These are phyloP conservation scores for Agrochola macilenta DNA, from an alignment of 2,888 invertebrate genomes.

Conservation along the genomic window DNA sequence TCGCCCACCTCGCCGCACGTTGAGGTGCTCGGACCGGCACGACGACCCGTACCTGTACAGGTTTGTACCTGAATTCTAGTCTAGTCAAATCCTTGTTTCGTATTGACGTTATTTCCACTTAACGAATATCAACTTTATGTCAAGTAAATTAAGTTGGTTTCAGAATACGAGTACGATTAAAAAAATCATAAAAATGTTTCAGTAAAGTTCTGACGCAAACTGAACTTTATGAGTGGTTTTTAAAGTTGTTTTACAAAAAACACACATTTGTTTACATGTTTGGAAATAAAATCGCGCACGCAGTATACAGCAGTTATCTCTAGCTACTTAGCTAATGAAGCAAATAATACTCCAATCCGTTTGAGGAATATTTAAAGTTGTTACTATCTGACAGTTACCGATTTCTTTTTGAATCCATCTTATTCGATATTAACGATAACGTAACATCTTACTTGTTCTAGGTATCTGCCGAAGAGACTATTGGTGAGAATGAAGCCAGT, in stretches of 20 bases:
- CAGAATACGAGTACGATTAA: not conserved
- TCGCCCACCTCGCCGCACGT: constrained; percentile 95
- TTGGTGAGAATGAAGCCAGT: constrained; percentile 88
- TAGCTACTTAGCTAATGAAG: not conserved
- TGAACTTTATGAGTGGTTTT: too few relatives aligned
- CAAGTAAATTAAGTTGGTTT: not conserved
- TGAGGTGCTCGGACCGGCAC: constrained; percentile 94
- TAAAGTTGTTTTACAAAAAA: not conserved
- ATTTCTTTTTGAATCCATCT: not conserved
- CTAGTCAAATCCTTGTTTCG: not conserved
- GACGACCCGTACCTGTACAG: constrained; percentile 93
- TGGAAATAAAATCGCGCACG: not conserved
- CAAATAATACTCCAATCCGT: too few relatives aligned
- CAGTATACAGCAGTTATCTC: too few relatives aligned
- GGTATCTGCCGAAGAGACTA: constrained; percentile 88
- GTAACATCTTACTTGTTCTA: constrained; percentile 51
- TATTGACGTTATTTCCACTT: not conserved
- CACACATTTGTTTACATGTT: not conserved
- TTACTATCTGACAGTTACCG: not conserved
- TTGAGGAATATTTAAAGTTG: not conserved
- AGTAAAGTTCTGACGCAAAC: not conserved
- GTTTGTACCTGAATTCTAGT: constrained; percentile 64
- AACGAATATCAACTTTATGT: not conserved
- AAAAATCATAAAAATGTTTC: not conserved
- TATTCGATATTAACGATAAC: not conserved